Conservation (phyloP, 2,113 vertebrate species). For the Oreochromis niloticus region DNA sequence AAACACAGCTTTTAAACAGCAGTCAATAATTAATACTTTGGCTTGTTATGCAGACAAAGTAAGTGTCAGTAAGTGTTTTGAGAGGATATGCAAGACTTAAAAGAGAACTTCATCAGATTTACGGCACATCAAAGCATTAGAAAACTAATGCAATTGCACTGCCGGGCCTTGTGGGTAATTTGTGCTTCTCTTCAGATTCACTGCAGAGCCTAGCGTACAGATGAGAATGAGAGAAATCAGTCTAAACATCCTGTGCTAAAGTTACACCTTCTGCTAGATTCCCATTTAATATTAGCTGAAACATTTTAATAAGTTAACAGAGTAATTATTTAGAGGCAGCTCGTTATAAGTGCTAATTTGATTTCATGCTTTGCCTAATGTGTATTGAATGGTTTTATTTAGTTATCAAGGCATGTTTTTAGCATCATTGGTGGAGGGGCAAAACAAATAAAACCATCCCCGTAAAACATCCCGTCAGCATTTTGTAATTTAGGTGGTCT, state of each 20-base stretch:
- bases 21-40: neutral
- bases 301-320: neutral
- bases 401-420: neutral
- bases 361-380: slow-evolving; percentile 17
- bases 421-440: neutral
- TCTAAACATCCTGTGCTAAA: neutral
- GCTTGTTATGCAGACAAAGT: neutral
- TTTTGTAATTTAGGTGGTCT: neutral
- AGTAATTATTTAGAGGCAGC: slow-evolving; percentile 20
- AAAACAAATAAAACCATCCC: neutral
- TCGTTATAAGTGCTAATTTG: slow-evolving; percentile 9
- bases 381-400: neutral
- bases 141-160: slow-evolving; percentile 32
- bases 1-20: neutral
- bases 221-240: neutral
- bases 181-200: neutral
- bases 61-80: neutral
- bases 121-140: slow-evolving; percentile 25
- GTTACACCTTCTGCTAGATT: neutral
- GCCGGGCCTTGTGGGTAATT: slow-evolving; percentile 30
- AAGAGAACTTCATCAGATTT: neutral
- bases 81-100: neutral
- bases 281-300: neutral
- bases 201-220: neutral
- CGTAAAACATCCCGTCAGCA: neutral